Conservation (phyloP, 2,888 invertebrate genomes). For the Conomelus anceps region DNA sequence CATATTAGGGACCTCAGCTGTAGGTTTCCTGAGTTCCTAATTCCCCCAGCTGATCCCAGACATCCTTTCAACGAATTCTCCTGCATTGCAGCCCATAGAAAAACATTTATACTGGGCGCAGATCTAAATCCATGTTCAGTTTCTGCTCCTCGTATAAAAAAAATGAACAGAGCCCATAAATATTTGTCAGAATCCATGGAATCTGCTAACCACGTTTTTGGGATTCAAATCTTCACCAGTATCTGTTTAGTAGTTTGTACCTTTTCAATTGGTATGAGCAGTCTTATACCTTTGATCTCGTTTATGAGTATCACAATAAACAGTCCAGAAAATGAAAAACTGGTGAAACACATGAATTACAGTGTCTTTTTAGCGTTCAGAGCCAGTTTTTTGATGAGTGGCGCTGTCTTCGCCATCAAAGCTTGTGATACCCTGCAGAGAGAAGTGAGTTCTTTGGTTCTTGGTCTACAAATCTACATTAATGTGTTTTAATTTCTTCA, state of each 20-base stretch:
- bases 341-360: neutral
- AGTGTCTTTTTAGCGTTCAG: neutral
- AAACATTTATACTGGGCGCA: neutral
- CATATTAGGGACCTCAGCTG: neutral
- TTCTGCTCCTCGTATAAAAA: neutral
- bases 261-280: neutral
- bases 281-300: neutral
- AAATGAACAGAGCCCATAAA: neutral
- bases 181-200: neutral
- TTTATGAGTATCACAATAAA: neutral
- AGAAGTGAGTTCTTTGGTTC: neutral
- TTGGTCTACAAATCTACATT: neutral
- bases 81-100: neutral
- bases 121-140: neutral
- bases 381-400: neutral
- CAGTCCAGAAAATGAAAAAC: neutral
- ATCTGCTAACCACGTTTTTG: neutral
- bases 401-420: neutral
- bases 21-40: neutral
- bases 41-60: neutral
- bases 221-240: neutral
- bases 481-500: neutral
- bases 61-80: neutral
- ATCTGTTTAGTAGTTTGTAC: neutral
- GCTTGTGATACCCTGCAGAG: neutral